Percentiles rank a stretch among this genome's conserved stretches.
Conservation (phyloP, 2,888 invertebrate species). For the Polydesmus complanatus region DNA sequence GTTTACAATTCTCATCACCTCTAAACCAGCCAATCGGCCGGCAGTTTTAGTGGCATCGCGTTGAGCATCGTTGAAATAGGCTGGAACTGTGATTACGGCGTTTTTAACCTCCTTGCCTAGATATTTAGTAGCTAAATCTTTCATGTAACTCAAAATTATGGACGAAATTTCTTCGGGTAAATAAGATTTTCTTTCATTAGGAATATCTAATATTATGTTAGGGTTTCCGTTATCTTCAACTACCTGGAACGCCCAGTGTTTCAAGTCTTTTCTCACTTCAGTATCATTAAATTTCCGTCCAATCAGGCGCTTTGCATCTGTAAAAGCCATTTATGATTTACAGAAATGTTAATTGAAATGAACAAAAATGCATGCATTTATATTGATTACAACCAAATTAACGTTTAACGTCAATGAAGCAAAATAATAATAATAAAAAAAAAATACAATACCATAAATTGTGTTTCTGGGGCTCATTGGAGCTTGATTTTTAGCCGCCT, state of each 20-base stretch:
- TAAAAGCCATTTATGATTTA: no score
- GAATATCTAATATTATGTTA: no score
- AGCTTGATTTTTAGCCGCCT: constrained; percentile 96
- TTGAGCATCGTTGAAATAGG: constrained; percentile 98
- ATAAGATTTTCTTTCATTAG: no score
- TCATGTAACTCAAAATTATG: constrained; percentile 91
- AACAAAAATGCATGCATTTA: no score
- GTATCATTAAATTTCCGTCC: constrained; percentile 87
- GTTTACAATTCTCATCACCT: constrained; percentile 93
- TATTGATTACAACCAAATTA: no score
- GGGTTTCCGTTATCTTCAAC: no score
- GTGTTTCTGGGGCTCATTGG: constrained; percentile 97
- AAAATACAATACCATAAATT: constrained; percentile 93
- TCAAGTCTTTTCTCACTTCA: constrained; percentile 95
- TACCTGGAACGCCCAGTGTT: no score
- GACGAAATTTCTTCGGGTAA: constrained; percentile 98
- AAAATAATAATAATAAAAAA: no score
- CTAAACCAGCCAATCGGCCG: constrained; percentile 91
- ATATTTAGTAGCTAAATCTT: constrained; percentile 72
- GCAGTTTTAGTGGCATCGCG: constrained; percentile 98
- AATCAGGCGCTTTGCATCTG: constrained; percentile 93
- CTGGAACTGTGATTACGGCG: constrained; percentile 95
- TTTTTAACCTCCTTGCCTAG: constrained; percentile 82
- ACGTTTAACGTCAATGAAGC: no score
- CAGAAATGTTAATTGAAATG: no score